Conservation (phyloP, 2,113 vertebrate species). For the Casuarius casuarius region DNA sequence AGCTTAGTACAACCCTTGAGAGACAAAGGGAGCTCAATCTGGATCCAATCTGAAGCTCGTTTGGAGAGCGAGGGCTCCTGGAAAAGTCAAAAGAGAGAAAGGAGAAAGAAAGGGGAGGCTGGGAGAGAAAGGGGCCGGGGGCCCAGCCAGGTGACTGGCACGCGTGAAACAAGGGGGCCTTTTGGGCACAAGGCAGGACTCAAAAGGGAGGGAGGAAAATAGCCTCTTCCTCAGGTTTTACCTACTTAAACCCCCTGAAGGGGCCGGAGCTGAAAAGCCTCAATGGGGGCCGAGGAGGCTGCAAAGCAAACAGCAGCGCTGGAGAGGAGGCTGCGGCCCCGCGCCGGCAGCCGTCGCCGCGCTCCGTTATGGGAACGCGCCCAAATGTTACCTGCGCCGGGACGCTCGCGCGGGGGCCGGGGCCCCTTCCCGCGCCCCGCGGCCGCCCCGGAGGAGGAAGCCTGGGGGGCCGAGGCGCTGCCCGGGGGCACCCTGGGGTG, state of each 20-base stretch:
- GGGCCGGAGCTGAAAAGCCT: conserved; percentile 71
- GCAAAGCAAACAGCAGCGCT: conserved; percentile 74
- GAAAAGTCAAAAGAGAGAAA: conserved; percentile 83
- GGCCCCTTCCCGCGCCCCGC: rapidly evolving
- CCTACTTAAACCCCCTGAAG: conserved; percentile 77
- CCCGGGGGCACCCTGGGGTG: too few species aligned
- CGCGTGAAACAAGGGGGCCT: conserved; percentile 85
- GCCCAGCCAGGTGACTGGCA: conserved; percentile 89
- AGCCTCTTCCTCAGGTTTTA: conserved; percentile 81
- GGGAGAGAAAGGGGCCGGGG: conserved; percentile 59
- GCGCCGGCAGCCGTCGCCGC: conserved; percentile 38
- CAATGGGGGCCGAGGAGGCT: conserved; percentile 65
- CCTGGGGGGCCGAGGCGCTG: rapidly evolving
- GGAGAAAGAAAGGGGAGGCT: conserved; percentile 77
- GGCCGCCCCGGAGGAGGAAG: neutral
- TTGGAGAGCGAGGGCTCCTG: conserved; percentile 77
- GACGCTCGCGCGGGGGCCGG: neutral
- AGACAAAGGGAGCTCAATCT: conserved; percentile 84
- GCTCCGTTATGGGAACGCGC: conserved; percentile 78
- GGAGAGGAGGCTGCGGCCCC: conserved; percentile 64
- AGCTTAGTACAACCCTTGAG: conserved; percentile 80
- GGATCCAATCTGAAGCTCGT: conserved; percentile 82
- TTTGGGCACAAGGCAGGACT: conserved; percentile 79
- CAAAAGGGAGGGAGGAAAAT: conserved; percentile 79
- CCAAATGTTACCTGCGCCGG: conserved; percentile 75